These are phyloP conservation scores for Lagria hirta DNA, from an alignment of 2,888 invertebrate species.

Conservation along the genomic window DNA sequence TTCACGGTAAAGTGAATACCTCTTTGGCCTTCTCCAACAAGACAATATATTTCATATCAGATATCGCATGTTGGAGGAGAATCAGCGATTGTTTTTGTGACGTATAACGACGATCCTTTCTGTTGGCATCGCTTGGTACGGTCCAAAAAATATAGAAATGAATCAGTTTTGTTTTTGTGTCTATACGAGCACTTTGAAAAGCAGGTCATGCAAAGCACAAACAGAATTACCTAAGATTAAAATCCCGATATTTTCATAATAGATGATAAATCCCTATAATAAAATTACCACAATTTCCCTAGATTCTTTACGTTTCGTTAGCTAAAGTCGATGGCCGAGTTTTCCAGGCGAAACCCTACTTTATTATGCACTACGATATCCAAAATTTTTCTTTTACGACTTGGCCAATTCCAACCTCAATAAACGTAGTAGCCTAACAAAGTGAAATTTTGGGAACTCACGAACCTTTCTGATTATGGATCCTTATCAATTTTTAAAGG, in stretches of 20 bases:
- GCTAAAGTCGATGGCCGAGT: constrained; percentile 16
- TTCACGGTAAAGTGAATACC: constrained; percentile 46
- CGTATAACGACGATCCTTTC: constrained; percentile 39
- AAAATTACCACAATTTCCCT: constrained; percentile 17
- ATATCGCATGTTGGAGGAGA: constrained; percentile 43
- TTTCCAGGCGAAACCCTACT: too few relatives aligned
- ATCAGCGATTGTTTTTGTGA: constrained; percentile 42
- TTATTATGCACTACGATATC: too few relatives aligned
- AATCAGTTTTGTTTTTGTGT: constrained; percentile 17
- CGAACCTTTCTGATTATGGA: too few relatives aligned
- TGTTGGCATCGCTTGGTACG: constrained; percentile 42
- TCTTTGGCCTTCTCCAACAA: constrained; percentile 39
- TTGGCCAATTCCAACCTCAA: too few relatives aligned
- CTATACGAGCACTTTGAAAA: constrained; percentile 6
- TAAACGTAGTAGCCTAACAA: too few relatives aligned
- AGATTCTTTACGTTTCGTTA: constrained; percentile 25
- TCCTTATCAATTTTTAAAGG: too few relatives aligned
- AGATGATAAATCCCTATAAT: constrained; percentile 15
- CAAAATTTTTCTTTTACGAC: too few relatives aligned
- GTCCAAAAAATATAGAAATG: constrained; percentile 16
- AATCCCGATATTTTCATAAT: constrained; percentile 11
- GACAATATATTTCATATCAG: constrained; percentile 43
- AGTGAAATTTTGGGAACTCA: too few relatives aligned
- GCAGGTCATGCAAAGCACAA: constrained; percentile 4
- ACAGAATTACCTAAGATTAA: constrained; percentile 9